phyloP scores from a whole-genome alignment of 2,888 invertebrate genomes.

The Seira musarum region DNA sequence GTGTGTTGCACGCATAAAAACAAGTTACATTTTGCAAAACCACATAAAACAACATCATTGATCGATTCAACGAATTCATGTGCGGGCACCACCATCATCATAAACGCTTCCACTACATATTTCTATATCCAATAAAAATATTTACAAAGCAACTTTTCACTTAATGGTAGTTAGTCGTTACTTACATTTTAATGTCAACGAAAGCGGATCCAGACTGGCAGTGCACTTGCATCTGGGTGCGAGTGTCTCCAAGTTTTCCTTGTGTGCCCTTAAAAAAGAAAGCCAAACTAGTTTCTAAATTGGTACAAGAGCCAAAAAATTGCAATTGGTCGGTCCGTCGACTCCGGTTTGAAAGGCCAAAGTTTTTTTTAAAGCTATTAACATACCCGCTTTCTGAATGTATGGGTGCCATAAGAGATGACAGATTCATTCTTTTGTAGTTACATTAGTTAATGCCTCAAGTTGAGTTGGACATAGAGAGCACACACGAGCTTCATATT shows the following conservation, averaged over 20 bases:
- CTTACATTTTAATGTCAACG: no score
- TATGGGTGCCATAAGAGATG: neutral
- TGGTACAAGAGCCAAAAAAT: slow-evolving; percentile 12
- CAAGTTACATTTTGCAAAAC: neutral
- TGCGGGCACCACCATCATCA: no score
- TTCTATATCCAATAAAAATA: no score
- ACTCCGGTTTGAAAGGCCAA: neutral
- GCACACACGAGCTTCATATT: no score
- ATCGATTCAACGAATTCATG: no score
- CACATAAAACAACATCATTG: neutral
- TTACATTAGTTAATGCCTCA: slow-evolving; percentile 6
- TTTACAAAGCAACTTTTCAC: no score
- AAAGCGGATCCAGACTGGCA: no score
- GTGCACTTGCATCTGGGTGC: no score
- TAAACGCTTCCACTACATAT: no score
- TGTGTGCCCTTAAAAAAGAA: neutral
- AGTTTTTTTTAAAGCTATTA: neutral
- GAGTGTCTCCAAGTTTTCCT: no score
- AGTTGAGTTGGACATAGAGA: neutral
- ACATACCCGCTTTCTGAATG: neutral
- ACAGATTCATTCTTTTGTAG: neutral
- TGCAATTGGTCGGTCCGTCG: neutral
- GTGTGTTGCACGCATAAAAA: neutral
- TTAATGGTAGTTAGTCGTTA: no score
- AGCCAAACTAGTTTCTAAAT: neutral